Base-by-base conservation (phyloP, 2,797 vertebrate genomes). In the Alauda arvensis region DNA sequence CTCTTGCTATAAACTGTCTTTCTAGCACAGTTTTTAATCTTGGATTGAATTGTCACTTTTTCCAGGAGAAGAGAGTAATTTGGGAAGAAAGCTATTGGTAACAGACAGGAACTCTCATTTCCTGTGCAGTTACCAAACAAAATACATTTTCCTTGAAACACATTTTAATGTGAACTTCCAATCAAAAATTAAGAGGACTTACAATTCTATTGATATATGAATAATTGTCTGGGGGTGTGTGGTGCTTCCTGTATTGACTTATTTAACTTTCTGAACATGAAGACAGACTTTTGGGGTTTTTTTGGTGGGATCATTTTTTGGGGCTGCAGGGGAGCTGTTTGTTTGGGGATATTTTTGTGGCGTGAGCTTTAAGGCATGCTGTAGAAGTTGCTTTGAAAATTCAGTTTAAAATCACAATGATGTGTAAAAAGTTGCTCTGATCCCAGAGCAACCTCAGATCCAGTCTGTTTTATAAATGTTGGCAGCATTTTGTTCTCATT, bases 241-340 rank as follows among this genome's bases (percentile, higher is more conserved):
- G 14, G 28, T 3, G 6, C 29, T 77, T 46, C 14, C 25, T 75
- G 3, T 33, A 24, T 48, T 81, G 56, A 14, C 43, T 57, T 76
- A 48, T 25, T 75, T 63, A 53, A n/a, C 33, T 65, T 42, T 55
- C 59, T 60, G 59, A 48, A 40, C 77, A 45, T 51, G 65, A 31
- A 34, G 18, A 45, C 25, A 74, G 28, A 3, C 10, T 40, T 79
- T 17, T 3, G 4, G 6, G 20, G 5, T 0, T 6, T 19, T 75
- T 85, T 68, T 67, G 18, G 9, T 63, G 63, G 8, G 4, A 6
- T 10, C 45, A 8, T n/a, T 45, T 45, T 59, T 34, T 11, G 34
- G 31, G 14, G 4, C 16, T 62, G 15, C 12, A 23, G 8, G 3
- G 2, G 15, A 9, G 7, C 4, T 21, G 5, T 23, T 57, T 43